A percentile compares a stretch with the other conserved stretches of the same genome.
These are phyloP conservation scores for Sipha maydis DNA, from an alignment of 2,888 invertebrate species.

Conservation along the genomic window DNA sequence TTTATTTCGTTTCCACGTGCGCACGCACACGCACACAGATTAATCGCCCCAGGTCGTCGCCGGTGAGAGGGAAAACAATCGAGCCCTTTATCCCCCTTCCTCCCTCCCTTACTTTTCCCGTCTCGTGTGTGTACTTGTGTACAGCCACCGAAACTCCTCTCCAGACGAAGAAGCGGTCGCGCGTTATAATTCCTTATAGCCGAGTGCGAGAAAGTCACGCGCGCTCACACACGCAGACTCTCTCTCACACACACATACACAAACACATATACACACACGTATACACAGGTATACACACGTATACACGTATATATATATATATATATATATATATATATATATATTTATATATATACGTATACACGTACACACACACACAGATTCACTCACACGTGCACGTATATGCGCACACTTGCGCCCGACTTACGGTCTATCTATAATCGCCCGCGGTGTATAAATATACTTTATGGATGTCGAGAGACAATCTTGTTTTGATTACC, in stretches of 20 bases:
- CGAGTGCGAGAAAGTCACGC: constrained; percentile 20
- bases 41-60: constrained; percentile 6
- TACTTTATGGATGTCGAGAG: constrained; percentile 20
- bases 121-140: not conserved
- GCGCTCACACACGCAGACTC: not conserved
- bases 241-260: no score
- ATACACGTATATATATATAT: no score
- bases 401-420: not conserved
- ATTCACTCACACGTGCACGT: not conserved
- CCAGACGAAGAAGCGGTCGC: not conserved
- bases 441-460: not conserved
- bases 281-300: no score
- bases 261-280: no score
- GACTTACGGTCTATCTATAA: not conserved
- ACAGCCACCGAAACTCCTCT: not conserved
- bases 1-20: not conserved
- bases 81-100: constrained; percentile 4
- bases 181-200: not conserved
- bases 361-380: not conserved
- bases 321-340: no score
- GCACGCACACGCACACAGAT: not conserved
- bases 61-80: constrained; percentile 19
- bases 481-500: constrained; percentile 41
- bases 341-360: no score
- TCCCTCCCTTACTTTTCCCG: not conserved